Evolutionary conservation across 2,113 vertebrate species (phyloP), one percentile per base, ranked within the genome.

Genomic region (Gobius niger): DNA sequence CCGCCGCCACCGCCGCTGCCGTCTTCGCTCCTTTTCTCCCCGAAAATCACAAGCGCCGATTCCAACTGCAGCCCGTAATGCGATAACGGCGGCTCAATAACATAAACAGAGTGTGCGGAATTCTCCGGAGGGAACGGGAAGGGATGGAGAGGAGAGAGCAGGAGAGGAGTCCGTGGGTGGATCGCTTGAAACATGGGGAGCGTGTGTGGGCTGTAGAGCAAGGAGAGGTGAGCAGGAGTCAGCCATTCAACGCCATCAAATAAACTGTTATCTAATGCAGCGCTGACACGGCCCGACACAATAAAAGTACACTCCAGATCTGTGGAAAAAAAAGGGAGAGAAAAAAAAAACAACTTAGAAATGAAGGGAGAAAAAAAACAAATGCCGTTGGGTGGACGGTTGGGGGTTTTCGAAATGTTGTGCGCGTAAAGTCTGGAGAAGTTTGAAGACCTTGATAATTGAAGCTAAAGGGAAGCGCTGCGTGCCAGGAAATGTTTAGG

Each of bases 141-240:
- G 52, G 73, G 77, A 83, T 82, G 80, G 80, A 76, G 77, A 53
- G 69, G 59, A 47, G 68, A 41, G 74, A 54, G 52, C 12, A 60
- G 57, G 34, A 70, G 54, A 77, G 14, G 71, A 52, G 76, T 46
- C 60, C 54, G 83, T 77, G 76, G 54, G 78, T 75, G 82, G 68
- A 64, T 71, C 34, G 73, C 51, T 78, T 83, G 73, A 80, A 54
- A 60, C 84, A 84, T 85, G 82, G 80, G 52, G 77, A 87, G 86
- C 59, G 77, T 24, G 80, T 86, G 90, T 90, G 88, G 88, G 90
- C 87, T 88, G 88, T 63, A 87, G 84, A 87, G 88, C 84, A 79
- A 73, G 80, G 80, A 88, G 90, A 91, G 90, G 88, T 91, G 88
- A 91, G 88, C 82, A 87, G 83, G 85, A 89, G 87, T 89, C 87